Percentiles rank a stretch among this genome's conserved stretches.
Conservation (phyloP, 2,888 invertebrate species). For the Flabesymbios commensalis region DNA sequence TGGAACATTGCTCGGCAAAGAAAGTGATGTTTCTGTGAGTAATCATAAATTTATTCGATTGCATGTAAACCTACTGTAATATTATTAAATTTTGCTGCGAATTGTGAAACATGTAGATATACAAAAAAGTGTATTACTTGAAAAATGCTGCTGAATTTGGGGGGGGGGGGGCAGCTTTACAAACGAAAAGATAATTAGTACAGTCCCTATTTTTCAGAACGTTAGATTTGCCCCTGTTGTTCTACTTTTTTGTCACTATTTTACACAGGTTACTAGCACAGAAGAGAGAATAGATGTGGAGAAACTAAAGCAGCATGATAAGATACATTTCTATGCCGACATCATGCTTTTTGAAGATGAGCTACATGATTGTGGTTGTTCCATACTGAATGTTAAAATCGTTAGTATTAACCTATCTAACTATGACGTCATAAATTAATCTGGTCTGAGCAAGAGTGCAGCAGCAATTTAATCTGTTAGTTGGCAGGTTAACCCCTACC, state of each 20-base stretch:
- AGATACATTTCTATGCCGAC: constrained; percentile 92
- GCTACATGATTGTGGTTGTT: constrained; percentile 94
- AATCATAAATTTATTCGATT: background rate
- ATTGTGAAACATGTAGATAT: background rate
- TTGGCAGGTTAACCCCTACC: too few species aligned
- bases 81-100: background rate
- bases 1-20: constrained; percentile 66
- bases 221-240: background rate
- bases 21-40: background rate
- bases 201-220: background rate
- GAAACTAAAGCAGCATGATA: constrained; percentile 83
- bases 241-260: background rate
- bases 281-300: constrained; percentile 83
- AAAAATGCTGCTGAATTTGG: background rate
- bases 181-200: background rate
- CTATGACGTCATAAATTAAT: too few species aligned
- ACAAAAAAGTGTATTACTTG: background rate
- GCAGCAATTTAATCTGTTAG: too few species aligned
- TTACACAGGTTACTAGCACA: constrained; percentile 62
- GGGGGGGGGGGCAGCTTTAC: background rate
- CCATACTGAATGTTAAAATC: constrained; percentile 88
- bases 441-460: too few species aligned
- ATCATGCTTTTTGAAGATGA: constrained; percentile 96
- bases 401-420: constrained; percentile 65
- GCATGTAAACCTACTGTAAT: background rate